Percentiles rank a stretch among this genome's conserved stretches.
Conservation (phyloP, 2,113 vertebrate genomes). For the Diadophis punctatus region DNA sequence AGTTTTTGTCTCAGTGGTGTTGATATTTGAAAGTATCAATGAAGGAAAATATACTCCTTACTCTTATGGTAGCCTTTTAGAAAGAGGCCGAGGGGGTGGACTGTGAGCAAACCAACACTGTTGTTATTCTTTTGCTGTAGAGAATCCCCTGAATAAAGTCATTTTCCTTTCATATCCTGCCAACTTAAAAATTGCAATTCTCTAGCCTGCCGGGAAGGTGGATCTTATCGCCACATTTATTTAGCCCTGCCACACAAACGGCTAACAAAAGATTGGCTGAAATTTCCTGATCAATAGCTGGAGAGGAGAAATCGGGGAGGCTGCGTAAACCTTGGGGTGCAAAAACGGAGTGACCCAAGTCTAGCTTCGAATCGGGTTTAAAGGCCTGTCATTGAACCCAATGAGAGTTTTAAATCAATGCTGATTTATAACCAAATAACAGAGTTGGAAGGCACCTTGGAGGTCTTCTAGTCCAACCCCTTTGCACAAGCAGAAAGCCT, state of each 20-base stretch:
- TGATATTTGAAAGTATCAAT: background rate
- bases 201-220: background rate
- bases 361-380: background rate
- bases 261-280: background rate
- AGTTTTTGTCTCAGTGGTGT: background rate
- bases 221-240: constrained; percentile 5
- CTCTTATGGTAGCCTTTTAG: background rate
- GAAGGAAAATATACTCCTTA: background rate
- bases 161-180: constrained; percentile 11
- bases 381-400: background rate
- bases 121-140: background rate
- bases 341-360: background rate
- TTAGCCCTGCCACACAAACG: background rate
- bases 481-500: too few relatives aligned
- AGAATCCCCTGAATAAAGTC: background rate
- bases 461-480: too few relatives aligned
- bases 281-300: background rate
- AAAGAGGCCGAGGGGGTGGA: background rate
- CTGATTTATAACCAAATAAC: background rate
- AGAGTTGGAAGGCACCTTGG: too few relatives aligned
- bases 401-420: background rate
- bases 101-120: background rate
- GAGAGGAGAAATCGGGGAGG: background rate
- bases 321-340: background rate
- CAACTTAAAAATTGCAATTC: constrained; percentile 3